Evolutionary conservation across 2,797 vertebrate genomes (phyloP), one percentile per base, ranked within the genome.

Genomic region (Spinus pinus): DNA sequence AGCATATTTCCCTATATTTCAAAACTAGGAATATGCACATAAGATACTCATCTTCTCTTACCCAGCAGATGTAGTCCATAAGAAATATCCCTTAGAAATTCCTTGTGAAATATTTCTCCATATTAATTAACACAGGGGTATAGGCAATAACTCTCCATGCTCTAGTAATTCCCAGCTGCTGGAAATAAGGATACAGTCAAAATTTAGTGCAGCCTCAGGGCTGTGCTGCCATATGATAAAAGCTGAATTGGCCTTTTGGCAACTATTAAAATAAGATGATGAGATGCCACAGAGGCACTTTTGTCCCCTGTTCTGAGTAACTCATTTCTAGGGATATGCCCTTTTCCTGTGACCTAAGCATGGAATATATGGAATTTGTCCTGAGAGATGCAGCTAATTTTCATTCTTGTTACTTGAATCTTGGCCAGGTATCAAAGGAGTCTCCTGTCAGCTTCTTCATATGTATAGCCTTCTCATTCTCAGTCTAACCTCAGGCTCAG

Each of bases 301-400:
- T 28, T 57, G 7, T 19, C 7, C 21, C 23, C 13, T 53, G 10
- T 57, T 56, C n/a, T 72, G 19, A 72, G 16, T 22, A 78, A 42
- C 7, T 7, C 1, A 0, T 67, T 61, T 61, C 35, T n/a, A 19
- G n/a, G 19, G 5, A 69, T 44, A 5, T 0, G 2, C 50, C n/a
- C 16, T 87, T 84, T 51, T 3, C 39, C 51, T 7, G 2, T 71
- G 66, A 74, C 28, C 19, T 67, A 74, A 64, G 57, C 0, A 1
- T n/a, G 23, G 12, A 27, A 66, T 4, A 7, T 50, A 53, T 0
- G 12, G 18, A 66, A 70, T 72, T 70, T 86, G 6, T 47, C 42
- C n/a, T 54, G 19, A 69, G 28, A 49, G 8, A 41, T 42, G 10
- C 20, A 71, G 31, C 24, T 86, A 10, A 30, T 81, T 83, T 83